These are phyloP conservation scores for Trigoniulus corallinus DNA, from an alignment of 1,140 invertebrate species.

Conservation along the genomic window DNA sequence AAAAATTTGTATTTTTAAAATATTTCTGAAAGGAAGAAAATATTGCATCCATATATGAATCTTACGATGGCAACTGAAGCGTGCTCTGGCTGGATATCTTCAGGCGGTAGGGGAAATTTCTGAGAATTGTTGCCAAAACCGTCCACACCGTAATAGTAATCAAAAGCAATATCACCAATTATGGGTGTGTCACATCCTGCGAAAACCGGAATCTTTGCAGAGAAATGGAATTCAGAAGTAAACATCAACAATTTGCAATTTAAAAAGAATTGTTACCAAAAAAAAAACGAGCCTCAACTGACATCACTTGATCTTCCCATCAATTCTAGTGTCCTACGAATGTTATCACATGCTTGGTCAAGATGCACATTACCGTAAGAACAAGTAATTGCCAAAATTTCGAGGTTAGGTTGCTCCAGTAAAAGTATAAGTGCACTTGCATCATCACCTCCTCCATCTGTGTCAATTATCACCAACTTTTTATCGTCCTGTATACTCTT, in stretches of 20 bases:
- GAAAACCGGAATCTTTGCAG: neutral
- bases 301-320: constrained; percentile 16
- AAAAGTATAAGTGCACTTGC: neutral
- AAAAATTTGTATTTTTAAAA: neutral
- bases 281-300: neutral
- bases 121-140: neutral
- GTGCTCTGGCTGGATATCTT: neutral
- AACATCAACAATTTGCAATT: neutral
- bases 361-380: constrained; percentile 42
- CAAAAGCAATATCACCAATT: neutral
- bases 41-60: too few species aligned
- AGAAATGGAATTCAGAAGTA: neutral
- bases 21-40: too few species aligned
- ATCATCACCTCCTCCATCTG: constrained; percentile 5
- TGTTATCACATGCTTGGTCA: constrained; percentile 39
- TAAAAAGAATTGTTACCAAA: neutral
- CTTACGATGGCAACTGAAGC: neutral
- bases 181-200: neutral
- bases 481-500: too few species aligned
- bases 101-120: neutral
- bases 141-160: neutral
- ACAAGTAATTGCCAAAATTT: constrained; percentile 42
- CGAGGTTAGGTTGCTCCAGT: constrained; percentile 16
- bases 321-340: constrained; percentile 35
- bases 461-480: neutral